Percentiles rank a stretch among this genome's conserved stretches.
phyloP scores from a whole-genome alignment of 2,888 invertebrate species.

The Rhagonycha lutea region DNA sequence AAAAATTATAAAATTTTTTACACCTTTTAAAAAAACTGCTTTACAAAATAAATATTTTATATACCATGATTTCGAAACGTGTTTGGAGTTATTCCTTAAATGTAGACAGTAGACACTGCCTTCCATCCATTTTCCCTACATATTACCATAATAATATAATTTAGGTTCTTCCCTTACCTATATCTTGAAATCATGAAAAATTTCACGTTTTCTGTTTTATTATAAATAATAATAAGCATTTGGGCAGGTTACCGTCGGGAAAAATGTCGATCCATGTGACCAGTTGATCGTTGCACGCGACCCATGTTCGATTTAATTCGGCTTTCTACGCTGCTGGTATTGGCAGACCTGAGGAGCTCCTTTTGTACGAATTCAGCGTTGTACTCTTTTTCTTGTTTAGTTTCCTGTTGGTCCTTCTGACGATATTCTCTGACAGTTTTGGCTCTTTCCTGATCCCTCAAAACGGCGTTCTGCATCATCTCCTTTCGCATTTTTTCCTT shows the following conservation, averaged over 20 bases:
- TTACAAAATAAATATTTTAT: constrained; percentile 1
- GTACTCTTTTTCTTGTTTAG: constrained; percentile 55
- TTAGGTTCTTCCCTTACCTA: neutral
- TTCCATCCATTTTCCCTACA: neutral
- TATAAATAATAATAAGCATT: neutral
- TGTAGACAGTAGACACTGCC: neutral
- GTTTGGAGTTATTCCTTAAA: neutral
- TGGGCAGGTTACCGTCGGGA: constrained; percentile 53
- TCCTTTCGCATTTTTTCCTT: constrained; percentile 72
- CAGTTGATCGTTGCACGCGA: constrained; percentile 81
- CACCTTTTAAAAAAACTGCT: neutral
- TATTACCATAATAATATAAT: neutral
- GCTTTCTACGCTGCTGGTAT: constrained; percentile 75
- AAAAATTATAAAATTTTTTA: neutral
- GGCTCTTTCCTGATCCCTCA: constrained; percentile 70
- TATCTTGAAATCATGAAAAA: neutral
- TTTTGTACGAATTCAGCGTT: constrained; percentile 62
- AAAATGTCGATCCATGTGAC: constrained; percentile 85
- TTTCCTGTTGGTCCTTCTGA: constrained; percentile 59
- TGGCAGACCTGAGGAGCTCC: constrained; percentile 67
- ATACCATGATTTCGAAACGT: neutral
- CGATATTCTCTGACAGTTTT: constrained; percentile 66
- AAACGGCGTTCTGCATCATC: constrained; percentile 82
- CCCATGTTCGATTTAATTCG: constrained; percentile 87
- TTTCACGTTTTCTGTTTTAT: neutral